These are phyloP conservation scores for Elymnias hypermnestra DNA, from an alignment of 1,140 invertebrate species.

Conservation along the genomic window DNA sequence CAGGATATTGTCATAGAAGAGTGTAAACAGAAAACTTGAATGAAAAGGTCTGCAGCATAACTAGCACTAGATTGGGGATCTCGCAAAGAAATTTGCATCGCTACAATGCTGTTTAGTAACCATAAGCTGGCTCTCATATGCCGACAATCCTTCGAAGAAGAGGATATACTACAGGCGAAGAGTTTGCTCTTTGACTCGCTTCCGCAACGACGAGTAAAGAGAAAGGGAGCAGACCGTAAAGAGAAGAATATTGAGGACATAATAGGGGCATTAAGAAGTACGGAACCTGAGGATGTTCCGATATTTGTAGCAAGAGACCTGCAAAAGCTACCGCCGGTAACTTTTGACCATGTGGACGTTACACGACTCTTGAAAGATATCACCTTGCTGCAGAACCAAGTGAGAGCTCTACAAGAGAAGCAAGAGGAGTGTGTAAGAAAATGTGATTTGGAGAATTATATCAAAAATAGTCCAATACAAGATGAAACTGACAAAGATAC, in stretches of 20 bases:
- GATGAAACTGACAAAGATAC: too few species aligned
- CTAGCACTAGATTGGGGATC: too few species aligned
- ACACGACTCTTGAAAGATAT: conserved; percentile 11
- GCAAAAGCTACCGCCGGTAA: background rate
- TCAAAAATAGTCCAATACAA: too few species aligned
- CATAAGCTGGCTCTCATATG: conserved; percentile 8
- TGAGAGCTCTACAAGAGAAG: too few species aligned
- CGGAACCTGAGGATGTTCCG: conserved; percentile 2
- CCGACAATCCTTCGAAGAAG: conserved; percentile 3
- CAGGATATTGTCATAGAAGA: too few species aligned
- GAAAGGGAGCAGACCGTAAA: conserved; percentile 6
- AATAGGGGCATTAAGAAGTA: conserved; percentile 3
- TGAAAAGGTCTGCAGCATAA: too few species aligned
- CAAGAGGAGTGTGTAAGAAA: too few species aligned
- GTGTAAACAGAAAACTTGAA: too few species aligned
- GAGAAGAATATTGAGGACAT: conserved; percentile 10
- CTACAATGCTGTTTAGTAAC: too few species aligned
- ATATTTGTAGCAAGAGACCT: conserved; percentile 4
- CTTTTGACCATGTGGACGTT: conserved; percentile 8
- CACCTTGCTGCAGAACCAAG: too few species aligned
- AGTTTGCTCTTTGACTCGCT: conserved; percentile 3
- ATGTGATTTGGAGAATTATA: too few species aligned
- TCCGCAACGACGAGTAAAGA: background rate
- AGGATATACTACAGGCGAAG: conserved; percentile 10
- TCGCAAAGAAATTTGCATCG: too few species aligned